These are phyloP conservation scores for Thymallus thymallus DNA, from an alignment of 2,113 vertebrate genomes.

Conservation along the genomic window DNA sequence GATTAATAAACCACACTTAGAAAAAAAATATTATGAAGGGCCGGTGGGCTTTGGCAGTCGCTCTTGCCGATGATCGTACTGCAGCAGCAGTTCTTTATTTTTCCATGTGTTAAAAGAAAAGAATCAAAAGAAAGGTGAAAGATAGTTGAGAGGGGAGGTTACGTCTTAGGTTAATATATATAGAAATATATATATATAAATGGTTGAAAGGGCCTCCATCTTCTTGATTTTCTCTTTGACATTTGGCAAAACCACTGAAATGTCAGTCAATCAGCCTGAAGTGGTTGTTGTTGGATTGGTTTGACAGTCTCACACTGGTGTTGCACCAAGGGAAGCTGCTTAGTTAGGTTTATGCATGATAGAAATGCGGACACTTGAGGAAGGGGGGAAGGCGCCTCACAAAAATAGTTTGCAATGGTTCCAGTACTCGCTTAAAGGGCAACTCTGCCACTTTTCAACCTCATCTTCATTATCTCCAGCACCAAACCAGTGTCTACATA, in stretches of 20 bases:
- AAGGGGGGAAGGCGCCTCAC: slow-evolving; percentile 78
- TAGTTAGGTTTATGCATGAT: slow-evolving; percentile 86
- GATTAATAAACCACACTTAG: slow-evolving; percentile 44
- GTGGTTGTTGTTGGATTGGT: slow-evolving; percentile 88
- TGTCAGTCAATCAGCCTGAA: slow-evolving; percentile 79
- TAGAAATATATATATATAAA: slow-evolving; percentile 77
- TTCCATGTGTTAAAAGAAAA: slow-evolving; percentile 87
- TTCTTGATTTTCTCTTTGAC: slow-evolving; percentile 95
- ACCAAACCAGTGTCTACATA: too few relatives aligned
- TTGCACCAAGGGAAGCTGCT: slow-evolving; percentile 89
- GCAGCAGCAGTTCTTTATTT: slow-evolving; percentile 96
- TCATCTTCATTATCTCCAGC: not conserved
- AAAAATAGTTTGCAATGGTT: slow-evolving; percentile 80
- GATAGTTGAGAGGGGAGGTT: slow-evolving; percentile 78
- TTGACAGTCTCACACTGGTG: slow-evolving; percentile 90
- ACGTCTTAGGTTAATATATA: slow-evolving; percentile 85
- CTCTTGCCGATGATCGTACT: slow-evolving; percentile 92
- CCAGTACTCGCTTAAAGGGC: slow-evolving; percentile 70
- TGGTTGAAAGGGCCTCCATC: slow-evolving; percentile 79
- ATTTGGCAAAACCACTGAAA: slow-evolving; percentile 99
- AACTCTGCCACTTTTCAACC: too few relatives aligned
- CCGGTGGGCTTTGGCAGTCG: slow-evolving; percentile 92
- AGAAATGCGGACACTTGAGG: slow-evolving; percentile 74
- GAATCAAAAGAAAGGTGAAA: slow-evolving; percentile 75
- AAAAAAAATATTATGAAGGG: slow-evolving; percentile 57